Base-by-base conservation (phyloP, 2,888 invertebrate species). In the Brachyopa scutellaris region DNA sequence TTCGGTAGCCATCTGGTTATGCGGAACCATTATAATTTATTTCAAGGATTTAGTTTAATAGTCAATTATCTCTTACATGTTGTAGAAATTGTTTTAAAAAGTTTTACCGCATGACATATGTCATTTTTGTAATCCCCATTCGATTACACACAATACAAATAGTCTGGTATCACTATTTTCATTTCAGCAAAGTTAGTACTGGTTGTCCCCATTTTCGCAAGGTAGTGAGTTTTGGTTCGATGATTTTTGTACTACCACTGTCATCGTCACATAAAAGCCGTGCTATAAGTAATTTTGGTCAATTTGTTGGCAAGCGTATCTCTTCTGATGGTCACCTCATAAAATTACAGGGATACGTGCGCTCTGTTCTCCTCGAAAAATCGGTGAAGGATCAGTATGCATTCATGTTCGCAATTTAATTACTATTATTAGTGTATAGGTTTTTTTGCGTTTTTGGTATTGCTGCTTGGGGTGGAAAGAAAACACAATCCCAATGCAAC, bases 281-380 rank as follows among this genome's bases (percentile, higher is more conserved):
- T 66, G 23, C 31, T 23, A 15, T 31, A 42, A 33, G 29, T 38
- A 77, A 66, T 76, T 77, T 77, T 36, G 29, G 23, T 15, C 70
- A 77, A 72, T 82, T 82, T 82, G 21, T 47, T 59, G 21, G 51
- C 80, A 72, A 77, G 70, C 82, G 77, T 82, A 72, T 77, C 82
- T 82, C 77, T 51, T 61, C 49, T 77, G 36, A 82, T 72, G 77
- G 70, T 72, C 82, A 82, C 82, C 70, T 77, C 70, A 47, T 82
- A 40, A 82, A 82, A 76, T 74, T 72, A 45, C 64, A 38, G 36
- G 15, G 17, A 55, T 64, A n/a, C 47, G 42, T 38, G 36, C 13
- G 33, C 45, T 57, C 57, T 47, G 13, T 15, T 36, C n/a, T 26
- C 29, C 53, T 8, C 26, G 47, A 59, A 74, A n/a, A 67, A 47